Conservation (phyloP, 2,797 vertebrate species). For the Channallabes apus region DNA sequence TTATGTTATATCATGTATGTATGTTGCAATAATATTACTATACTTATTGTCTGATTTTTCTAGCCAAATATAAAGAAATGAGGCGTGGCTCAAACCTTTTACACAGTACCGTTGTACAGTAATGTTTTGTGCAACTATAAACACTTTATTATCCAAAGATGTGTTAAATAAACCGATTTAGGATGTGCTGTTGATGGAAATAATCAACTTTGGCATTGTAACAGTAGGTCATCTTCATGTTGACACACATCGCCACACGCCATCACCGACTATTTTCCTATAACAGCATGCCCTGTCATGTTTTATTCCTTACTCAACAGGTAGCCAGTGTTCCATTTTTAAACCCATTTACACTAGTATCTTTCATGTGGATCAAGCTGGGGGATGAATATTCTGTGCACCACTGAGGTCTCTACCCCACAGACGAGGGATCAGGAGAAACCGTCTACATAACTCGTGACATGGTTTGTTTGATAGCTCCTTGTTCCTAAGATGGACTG, state of each 20-base stretch:
- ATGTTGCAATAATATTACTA: too few relatives aligned
- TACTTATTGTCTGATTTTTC: too few relatives aligned
- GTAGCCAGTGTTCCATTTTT: neutral
- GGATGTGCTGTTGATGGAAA: neutral
- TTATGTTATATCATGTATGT: too few relatives aligned
- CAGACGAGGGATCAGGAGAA: slow-evolving; percentile 17
- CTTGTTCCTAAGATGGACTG: slow-evolving; percentile 24
- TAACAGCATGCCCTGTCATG: neutral
- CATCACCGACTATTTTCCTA: neutral
- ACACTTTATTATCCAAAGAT: too few relatives aligned
- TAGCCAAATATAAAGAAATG: too few relatives aligned
- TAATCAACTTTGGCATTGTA: neutral
- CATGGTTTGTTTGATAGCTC: slow-evolving; percentile 14
- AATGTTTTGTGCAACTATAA: too few relatives aligned
- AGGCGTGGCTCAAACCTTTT: too few relatives aligned
- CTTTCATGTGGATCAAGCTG: slow-evolving; percentile 30
- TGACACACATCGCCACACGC: neutral
- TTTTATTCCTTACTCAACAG: slow-evolving; percentile 3
- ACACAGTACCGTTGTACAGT: too few relatives aligned
- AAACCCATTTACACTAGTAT: slow-evolving; percentile 10
- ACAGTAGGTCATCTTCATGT: neutral
- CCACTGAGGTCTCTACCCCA: neutral
- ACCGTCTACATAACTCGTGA: slow-evolving; percentile 28
- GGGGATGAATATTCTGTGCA: slow-evolving; percentile 11
- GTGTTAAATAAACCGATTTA: neutral